Conservation (phyloP, 2,113 vertebrate species). For the Chloropsis hardwickii region DNA sequence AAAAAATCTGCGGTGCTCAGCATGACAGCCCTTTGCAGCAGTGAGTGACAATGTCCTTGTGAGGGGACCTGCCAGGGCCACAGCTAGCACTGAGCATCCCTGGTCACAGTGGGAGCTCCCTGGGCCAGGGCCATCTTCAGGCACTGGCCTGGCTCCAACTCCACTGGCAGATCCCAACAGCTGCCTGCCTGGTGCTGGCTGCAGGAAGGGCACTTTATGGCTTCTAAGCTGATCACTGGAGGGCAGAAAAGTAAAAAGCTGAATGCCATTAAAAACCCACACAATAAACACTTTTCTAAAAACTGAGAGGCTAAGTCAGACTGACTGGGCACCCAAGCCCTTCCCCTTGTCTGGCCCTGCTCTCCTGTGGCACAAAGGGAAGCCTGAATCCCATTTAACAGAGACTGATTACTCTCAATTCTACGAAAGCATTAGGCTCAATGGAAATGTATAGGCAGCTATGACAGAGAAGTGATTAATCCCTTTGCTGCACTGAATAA, state of each 20-base stretch:
- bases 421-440: background rate
- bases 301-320: background rate
- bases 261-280: background rate
- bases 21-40: background rate
- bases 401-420: background rate
- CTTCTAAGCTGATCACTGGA: background rate
- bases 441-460: background rate
- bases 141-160: background rate
- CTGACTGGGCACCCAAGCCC: background rate
- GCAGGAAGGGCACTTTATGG: background rate
- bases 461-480: background rate
- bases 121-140: background rate
- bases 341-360: background rate
- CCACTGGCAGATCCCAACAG: background rate
- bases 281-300: background rate
- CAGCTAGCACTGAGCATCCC: accelerated
- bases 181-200: background rate
- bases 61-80: background rate
- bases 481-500: background rate
- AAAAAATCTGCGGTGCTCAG: accelerated
- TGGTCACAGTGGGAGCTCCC: background rate
- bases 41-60: background rate
- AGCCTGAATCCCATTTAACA: background rate
- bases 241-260: background rate
- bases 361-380: background rate